Conservation (phyloP, 2,113 vertebrate genomes). For the Notothenia coriiceps region DNA sequence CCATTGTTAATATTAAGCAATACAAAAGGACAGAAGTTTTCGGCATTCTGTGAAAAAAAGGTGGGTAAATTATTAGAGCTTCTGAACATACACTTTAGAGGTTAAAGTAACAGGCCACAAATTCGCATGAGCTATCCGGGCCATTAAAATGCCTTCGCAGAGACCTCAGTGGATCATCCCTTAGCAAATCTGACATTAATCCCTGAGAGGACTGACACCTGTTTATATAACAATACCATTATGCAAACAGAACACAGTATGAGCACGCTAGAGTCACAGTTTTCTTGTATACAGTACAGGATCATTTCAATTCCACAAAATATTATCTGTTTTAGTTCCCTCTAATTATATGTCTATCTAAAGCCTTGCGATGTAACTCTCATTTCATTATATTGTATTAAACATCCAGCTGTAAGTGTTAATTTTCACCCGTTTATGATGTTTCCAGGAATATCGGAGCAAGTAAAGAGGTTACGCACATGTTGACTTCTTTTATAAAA, state of each 20-base stretch:
- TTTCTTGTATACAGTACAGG: neutral
- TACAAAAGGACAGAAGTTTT: neutral
- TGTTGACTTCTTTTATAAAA: neutral
- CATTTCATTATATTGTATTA: neutral
- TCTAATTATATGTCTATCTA: neutral
- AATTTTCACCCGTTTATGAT: neutral
- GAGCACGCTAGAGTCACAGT: neutral
- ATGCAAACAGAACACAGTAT: neutral
- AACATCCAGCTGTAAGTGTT: neutral
- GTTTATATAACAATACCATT: constrained; percentile 1
- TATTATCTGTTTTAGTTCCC: neutral
- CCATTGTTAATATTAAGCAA: constrained; percentile 11
- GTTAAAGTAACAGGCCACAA: neutral
- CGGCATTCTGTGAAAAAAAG: neutral
- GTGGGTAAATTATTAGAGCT: neutral
- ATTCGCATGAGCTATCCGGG: constrained; percentile 14
- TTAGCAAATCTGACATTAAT: constrained; percentile 23
- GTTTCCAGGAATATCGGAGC: neutral
- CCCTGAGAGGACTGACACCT: constrained; percentile 4
- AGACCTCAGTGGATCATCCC: constrained; percentile 18
- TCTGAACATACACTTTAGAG: neutral
- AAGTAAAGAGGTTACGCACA: neutral
- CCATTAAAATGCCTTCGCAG: neutral
- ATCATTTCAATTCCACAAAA: neutral
- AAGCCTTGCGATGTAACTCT: neutral